Conservation (phyloP, 2,797 vertebrate species). For the Chaenodraco wilsoni region DNA sequence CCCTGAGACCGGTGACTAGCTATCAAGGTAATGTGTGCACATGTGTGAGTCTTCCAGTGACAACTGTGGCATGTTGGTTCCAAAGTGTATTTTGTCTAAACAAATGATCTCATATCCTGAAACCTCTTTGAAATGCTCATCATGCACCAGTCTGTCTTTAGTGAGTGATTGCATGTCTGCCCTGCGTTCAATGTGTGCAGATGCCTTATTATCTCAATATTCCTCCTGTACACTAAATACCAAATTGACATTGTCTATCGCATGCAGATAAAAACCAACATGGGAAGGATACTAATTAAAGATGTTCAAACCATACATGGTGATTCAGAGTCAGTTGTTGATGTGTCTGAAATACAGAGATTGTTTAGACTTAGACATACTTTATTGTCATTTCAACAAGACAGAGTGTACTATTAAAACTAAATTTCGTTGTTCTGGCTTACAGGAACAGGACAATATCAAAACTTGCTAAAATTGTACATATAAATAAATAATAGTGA, state of each 20-base stretch:
- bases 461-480: too few relatives aligned
- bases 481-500: too few relatives aligned
- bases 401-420: too few relatives aligned
- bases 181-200: slow-evolving; percentile 45
- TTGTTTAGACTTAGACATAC: too few relatives aligned
- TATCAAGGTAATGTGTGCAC: slow-evolving; percentile 31
- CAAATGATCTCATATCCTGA: slow-evolving; percentile 36
- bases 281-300: slow-evolving; percentile 49
- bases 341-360: slow-evolving; percentile 13
- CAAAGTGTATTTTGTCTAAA: slow-evolving; percentile 3
- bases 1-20: neutral
- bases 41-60: slow-evolving; percentile 24
- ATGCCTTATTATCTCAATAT: slow-evolving; percentile 58
- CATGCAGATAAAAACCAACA: slow-evolving; percentile 47
- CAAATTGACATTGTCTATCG: slow-evolving; percentile 39
- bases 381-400: too few relatives aligned
- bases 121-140: slow-evolving; percentile 20
- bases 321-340: slow-evolving; percentile 41
- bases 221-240: slow-evolving; percentile 46
- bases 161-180: slow-evolving; percentile 7
- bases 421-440: too few relatives aligned
- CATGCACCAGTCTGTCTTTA: slow-evolving; percentile 16
- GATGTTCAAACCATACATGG: slow-evolving; percentile 40
- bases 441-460: too few relatives aligned
- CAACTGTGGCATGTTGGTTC: neutral